Percentiles rank a stretch among this genome's conserved stretches.
Conservation (phyloP, 2,797 vertebrate genomes). For the Neostethus bicornis region DNA sequence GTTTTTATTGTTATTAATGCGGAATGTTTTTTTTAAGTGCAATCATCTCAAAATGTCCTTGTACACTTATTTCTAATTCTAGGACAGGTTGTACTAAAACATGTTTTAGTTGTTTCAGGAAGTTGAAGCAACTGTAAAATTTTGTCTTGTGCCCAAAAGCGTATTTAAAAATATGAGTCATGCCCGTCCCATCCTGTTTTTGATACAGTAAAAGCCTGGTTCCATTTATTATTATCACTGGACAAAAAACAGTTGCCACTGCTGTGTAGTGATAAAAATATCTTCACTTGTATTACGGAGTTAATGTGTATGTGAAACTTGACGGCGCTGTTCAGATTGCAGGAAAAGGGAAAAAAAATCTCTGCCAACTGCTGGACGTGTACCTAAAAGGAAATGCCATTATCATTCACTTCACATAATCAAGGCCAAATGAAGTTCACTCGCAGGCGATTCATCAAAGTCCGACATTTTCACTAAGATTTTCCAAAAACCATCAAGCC, state of each 20-base stretch:
- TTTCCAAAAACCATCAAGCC: constrained; percentile 5
- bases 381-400: constrained; percentile 66
- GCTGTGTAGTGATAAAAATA: constrained; percentile 14
- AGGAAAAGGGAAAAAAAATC: constrained; percentile 47
- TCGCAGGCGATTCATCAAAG: constrained; percentile 50
- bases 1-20: no score
- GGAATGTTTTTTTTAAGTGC: no score
- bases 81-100: no score
- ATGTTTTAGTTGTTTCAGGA: no score
- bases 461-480: constrained; percentile 4
- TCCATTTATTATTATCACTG: not conserved
- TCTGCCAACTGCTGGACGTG: constrained; percentile 52
- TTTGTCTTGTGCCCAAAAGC: no score
- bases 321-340: constrained; percentile 44
- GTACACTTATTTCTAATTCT: no score
- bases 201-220: not conserved
- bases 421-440: constrained; percentile 46
- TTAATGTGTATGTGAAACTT: constrained; percentile 23
- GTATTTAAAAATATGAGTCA: no score
- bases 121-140: no score
- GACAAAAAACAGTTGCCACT: not conserved
- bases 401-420: constrained; percentile 57
- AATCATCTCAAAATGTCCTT: no score
- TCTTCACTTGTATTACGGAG: constrained; percentile 9
- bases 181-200: not conserved